Evolutionary conservation across 2,113 vertebrate genomes (phyloP).

Genomic region (Trichomycterus rosablanca): DNA sequence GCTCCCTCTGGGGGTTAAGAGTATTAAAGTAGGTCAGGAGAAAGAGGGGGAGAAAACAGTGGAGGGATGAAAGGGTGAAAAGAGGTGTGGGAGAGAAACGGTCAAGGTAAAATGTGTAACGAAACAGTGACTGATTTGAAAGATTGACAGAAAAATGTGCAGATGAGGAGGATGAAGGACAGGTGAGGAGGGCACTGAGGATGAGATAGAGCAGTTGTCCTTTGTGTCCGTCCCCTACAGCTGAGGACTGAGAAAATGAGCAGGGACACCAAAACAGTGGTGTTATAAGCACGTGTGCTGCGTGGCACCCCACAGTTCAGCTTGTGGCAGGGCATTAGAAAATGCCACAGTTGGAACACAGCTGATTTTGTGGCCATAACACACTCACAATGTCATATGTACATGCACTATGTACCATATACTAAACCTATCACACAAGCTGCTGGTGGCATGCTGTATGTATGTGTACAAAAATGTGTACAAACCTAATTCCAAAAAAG

Average conservation of each 20-base stretch:
- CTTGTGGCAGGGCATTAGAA: slow-evolving; percentile 41
- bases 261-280: slow-evolving; percentile 8
- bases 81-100: slow-evolving; percentile 15
- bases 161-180: slow-evolving; percentile 3
- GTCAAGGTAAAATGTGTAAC: background rate
- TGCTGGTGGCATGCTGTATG: background rate
- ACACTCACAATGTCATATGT: background rate
- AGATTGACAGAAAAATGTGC: background rate
- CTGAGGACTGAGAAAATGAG: slow-evolving; percentile 7
- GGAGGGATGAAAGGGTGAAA: slow-evolving; percentile 1
- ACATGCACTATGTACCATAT: background rate
- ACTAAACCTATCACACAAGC: background rate
- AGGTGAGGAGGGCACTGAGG: background rate
- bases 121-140: background rate
- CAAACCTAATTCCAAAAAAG: no score
- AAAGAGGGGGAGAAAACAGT: slow-evolving; percentile 45
- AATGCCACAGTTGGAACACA: slow-evolving; percentile 40
- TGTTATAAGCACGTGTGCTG: slow-evolving; percentile 20
- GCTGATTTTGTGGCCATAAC: slow-evolving; percentile 8
- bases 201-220: background rate
- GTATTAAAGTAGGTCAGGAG: slow-evolving; percentile 75
- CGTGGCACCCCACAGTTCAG: slow-evolving; percentile 25
- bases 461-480: no score
- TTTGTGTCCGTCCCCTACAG: background rate
- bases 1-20: slow-evolving; percentile 72